Evolutionary conservation across 2,888 invertebrate genomes (phyloP), one percentile per base, ranked within the genome.

Genomic region (Apamea crenata): DNA sequence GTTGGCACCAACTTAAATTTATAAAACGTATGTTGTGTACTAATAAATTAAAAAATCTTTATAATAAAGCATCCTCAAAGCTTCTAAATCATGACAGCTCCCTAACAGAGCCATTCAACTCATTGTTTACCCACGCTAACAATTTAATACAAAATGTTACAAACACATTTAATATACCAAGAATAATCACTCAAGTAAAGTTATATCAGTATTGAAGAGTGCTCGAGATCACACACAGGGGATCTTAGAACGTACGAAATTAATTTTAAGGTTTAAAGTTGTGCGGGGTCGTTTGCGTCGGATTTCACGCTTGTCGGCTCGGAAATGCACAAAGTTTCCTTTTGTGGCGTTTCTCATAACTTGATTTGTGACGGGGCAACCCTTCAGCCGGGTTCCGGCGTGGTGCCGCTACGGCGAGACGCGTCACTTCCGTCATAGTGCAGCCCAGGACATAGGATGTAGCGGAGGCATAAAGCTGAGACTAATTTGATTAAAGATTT

Each of bases 271-370:
- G 94, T 92, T 85, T 85, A 88, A 86, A 90, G 82, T 92, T 89
- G 88, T 79, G 77, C 83, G 85, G 74, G 73, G 80, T 79, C 72
- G 88, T 88, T 89, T 91, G 89, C 91, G 93, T 92, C 92, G 93
- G 95, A 96, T 96, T 96, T 96, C 95, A 96, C 94, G 96, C 95
- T 96, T 94, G 95, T 90, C 93, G 94, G 93, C 90, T 94, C 95
- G 96, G 97, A 97, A 96, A 96, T 96, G 96, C 96, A 95, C 95
- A 95, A 96, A 97, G 96, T 96, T 96, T 97, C 96, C 96, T 96
- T 96, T 96, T 96, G 96, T 96, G 96, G 96, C 95, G 94, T 94
- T 95, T 95, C 95, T 96, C 96, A 96, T 96, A 97, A 97, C 94
- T 97, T 96, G 96, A 97, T 97, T 97, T 97, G 97, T 96, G 96